These are phyloP conservation scores for Hippolais icterina DNA, from an alignment of 2,113 vertebrate species.

Conservation along the genomic window DNA sequence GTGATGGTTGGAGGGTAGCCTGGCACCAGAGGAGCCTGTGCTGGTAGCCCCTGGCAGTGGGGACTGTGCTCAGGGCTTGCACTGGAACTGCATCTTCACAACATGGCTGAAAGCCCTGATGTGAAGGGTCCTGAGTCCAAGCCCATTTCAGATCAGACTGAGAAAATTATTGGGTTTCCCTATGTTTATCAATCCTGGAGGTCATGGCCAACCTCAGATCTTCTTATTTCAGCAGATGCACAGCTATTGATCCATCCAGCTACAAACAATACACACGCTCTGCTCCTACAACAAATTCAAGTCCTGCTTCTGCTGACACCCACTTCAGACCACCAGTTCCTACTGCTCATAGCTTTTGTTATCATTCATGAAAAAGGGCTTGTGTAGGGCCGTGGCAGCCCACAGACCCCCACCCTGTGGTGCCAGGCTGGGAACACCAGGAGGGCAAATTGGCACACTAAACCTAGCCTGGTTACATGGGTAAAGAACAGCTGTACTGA, in stretches of 20 bases:
- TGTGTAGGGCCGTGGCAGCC: accelerated
- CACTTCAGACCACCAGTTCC: neutral
- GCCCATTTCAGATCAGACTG: neutral
- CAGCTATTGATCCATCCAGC: neutral
- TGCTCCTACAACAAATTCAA: neutral
- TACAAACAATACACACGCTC: neutral
- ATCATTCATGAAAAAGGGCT: neutral
- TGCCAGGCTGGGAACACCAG: neutral
- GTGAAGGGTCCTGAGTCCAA: neutral
- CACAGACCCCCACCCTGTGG: accelerated
- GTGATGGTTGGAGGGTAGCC: neutral
- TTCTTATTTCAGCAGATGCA: neutral
- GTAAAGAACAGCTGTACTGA: neutral
- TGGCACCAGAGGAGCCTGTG: accelerated
- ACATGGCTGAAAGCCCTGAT: neutral
- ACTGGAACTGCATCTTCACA: neutral
- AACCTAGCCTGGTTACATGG: neutral
- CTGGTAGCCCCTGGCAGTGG: neutral
- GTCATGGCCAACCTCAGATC: neutral
- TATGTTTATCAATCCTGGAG: neutral
- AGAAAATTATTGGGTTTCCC: neutral
- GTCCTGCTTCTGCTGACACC: neutral
- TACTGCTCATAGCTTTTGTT: neutral
- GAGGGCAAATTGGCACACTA: neutral
- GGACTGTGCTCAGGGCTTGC: neutral